phyloP scores from a whole-genome alignment of 1,140 invertebrate genomes.

The Drosophila bipectinata region DNA sequence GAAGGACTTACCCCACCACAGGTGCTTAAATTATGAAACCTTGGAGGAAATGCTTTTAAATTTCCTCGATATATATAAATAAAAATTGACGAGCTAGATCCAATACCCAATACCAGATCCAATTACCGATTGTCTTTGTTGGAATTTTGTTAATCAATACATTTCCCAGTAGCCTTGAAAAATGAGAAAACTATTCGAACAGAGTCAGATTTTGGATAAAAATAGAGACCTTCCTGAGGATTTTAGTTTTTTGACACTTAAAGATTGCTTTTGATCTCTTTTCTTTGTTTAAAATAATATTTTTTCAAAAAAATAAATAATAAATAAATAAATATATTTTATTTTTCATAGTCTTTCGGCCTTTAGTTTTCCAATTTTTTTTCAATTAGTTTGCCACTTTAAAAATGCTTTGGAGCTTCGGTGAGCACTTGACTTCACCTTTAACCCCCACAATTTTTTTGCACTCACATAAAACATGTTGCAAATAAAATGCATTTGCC shows the following conservation, averaged over 20 bases:
- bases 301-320: no score
- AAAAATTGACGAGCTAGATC: neutral
- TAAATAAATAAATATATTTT: no score
- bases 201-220: neutral
- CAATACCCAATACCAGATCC: neutral
- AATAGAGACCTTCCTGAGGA: neutral
- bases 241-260: no score
- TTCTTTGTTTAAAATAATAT: no score
- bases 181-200: neutral
- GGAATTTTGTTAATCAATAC: neutral
- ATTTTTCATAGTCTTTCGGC: no score
- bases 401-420: neutral
- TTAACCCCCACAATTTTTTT: slow-evolving; percentile 26
- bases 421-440: slow-evolving; percentile 56
- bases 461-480: slow-evolving; percentile 52
- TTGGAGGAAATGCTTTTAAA: slow-evolving; percentile 20
- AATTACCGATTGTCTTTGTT: neutral
- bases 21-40: slow-evolving; percentile 10
- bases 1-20: neutral
- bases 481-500: slow-evolving; percentile 70
- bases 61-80: slow-evolving; percentile 13
- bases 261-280: no score
- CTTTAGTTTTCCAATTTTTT: no score
- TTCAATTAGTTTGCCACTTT: no score
- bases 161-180: neutral